Conservation (phyloP, 2,888 invertebrate genomes). For the Melanchra persicariae region DNA sequence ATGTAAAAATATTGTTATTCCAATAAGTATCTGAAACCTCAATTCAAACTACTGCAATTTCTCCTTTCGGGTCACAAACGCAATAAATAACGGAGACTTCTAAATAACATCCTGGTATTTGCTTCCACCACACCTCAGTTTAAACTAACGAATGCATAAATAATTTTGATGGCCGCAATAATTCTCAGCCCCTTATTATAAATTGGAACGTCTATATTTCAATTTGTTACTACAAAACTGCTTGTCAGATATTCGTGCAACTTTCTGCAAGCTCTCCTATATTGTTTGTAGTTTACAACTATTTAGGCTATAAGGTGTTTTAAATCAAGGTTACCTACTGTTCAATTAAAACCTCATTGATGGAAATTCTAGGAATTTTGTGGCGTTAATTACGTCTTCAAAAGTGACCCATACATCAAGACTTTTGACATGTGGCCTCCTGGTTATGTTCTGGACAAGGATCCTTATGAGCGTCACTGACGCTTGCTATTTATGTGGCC, state of each 20-base stretch:
- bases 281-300: background rate
- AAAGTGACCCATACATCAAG: too few species aligned
- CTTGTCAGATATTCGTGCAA: constrained; percentile 25
- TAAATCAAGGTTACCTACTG: too few species aligned
- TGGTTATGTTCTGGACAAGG: too few species aligned
- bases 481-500: too few species aligned
- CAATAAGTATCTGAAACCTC: background rate
- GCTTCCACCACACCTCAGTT: constrained; percentile 57
- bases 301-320: background rate
- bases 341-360: too few species aligned
- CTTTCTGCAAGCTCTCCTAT: constrained; percentile 13
- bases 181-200: constrained; percentile 44
- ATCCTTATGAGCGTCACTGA: too few species aligned
- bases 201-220: constrained; percentile 43
- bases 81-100: constrained; percentile 44
- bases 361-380: too few species aligned
- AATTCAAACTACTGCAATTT: background rate
- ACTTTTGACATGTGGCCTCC: too few species aligned
- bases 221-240: constrained; percentile 46
- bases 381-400: too few species aligned
- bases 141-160: constrained; percentile 56
- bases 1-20: too few species aligned
- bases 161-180: constrained; percentile 55
- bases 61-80: background rate
- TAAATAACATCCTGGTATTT: constrained; percentile 49